These are phyloP conservation scores for Rhimphoctona megacephalus DNA, from an alignment of 2,888 invertebrate genomes.

Conservation along the genomic window DNA sequence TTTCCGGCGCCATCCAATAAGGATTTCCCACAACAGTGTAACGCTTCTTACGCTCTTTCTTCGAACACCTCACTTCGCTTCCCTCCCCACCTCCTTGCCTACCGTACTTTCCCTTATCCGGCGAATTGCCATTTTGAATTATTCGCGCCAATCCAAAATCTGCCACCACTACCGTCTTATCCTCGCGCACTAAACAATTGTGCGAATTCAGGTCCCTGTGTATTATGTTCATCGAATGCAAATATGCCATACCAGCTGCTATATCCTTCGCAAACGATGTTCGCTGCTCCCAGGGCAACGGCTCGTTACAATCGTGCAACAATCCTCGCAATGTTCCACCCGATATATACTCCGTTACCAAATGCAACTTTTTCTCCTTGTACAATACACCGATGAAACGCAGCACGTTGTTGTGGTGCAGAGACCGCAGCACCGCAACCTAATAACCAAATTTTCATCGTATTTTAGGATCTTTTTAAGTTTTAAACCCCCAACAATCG, in stretches of 20 bases:
- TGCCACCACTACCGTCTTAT: constrained; percentile 96
- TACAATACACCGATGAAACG: constrained; percentile 97
- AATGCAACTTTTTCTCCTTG: constrained; percentile 95
- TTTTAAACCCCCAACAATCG: no score
- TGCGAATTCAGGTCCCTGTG: constrained; percentile 98
- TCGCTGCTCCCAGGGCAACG: constrained; percentile 92
- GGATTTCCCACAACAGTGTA: constrained; percentile 99
- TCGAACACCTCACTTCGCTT: constrained; percentile 86
- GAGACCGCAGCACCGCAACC: constrained; percentile 95
- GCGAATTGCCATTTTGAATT: constrained; percentile 86
- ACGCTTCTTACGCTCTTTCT: constrained; percentile 91
- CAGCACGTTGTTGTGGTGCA: constrained; percentile 95
- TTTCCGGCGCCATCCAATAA: constrained; percentile 99
- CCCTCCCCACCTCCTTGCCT: constrained; percentile 70
- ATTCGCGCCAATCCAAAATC: constrained; percentile 97
- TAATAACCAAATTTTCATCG: constrained; percentile 76
- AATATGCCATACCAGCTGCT: constrained; percentile 96
- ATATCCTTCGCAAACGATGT: constrained; percentile 96
- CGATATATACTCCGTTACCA: constrained; percentile 96
- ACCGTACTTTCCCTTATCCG: constrained; percentile 82
- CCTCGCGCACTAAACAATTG: constrained; percentile 96
- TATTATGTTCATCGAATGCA: constrained; percentile 97
- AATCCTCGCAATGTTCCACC: constrained; percentile 96
- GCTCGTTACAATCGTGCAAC: constrained; percentile 90
- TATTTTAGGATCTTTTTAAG: background rate